Conservation (phyloP, 2,888 invertebrate genomes). For the Cryptops parisi region DNA sequence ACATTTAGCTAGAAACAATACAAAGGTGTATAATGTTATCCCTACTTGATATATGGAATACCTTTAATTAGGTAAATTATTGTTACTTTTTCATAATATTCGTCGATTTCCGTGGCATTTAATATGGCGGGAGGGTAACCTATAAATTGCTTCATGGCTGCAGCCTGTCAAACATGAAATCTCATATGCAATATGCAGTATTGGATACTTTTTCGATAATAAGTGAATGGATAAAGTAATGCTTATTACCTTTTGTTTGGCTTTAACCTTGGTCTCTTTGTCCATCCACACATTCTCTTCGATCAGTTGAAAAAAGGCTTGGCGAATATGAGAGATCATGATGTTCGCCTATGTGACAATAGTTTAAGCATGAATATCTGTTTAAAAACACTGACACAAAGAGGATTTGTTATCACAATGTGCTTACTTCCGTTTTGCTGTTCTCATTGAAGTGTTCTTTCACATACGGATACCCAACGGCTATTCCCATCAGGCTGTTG, state of each 20-base stretch:
- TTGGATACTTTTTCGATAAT: too few species aligned
- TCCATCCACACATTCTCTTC: slow-evolving; percentile 15
- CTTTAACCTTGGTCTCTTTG: slow-evolving; percentile 12
- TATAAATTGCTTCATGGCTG: slow-evolving; percentile 10
- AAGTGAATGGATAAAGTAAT: too few species aligned
- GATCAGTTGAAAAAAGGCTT: background rate
- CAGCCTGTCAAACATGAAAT: slow-evolving; percentile 8
- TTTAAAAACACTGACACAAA: background rate
- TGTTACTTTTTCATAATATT: slow-evolving; percentile 11
- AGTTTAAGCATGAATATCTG: background rate
- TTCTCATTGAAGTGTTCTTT: background rate
- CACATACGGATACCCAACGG: background rate
- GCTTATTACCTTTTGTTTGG: slow-evolving; percentile 11
- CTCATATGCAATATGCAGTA: background rate
- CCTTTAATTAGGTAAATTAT: too few species aligned
- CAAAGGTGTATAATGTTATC: too few species aligned
- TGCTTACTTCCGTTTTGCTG: background rate
- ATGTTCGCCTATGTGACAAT: slow-evolving; percentile 4
- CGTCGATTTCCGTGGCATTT: slow-evolving; percentile 8
- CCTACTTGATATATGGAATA: too few species aligned
- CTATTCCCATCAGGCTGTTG: background rate
- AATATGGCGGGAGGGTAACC: slow-evolving; percentile 13
- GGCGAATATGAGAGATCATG: slow-evolving; percentile 9
- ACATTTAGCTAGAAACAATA: background rate
- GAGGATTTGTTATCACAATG: too few species aligned